Conservation (phyloP, 1,140 invertebrate genomes). For the Campoletis sonorensis region DNA sequence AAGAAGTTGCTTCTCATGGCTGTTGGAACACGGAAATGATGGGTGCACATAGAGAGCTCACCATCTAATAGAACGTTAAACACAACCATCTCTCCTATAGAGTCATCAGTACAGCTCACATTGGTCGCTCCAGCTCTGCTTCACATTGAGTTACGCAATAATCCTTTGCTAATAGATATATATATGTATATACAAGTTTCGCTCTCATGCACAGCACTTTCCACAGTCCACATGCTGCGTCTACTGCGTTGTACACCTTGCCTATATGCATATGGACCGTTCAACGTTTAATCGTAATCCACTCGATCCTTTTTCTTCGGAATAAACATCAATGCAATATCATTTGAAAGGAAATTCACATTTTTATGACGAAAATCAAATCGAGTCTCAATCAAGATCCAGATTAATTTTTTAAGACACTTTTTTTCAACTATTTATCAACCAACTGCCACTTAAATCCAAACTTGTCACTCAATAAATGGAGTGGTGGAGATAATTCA, state of each 20-base stretch:
- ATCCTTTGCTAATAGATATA: slow-evolving; percentile 25
- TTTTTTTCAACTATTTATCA: too few species aligned
- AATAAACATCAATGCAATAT: neutral
- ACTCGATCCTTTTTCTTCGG: neutral
- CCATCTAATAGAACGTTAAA: slow-evolving; percentile 8
- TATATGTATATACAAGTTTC: neutral
- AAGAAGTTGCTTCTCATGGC: slow-evolving; percentile 44
- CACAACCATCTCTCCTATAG: neutral
- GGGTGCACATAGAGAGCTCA: slow-evolving; percentile 55
- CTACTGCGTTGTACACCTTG: neutral
- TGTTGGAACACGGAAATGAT: slow-evolving; percentile 70
- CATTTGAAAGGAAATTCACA: too few species aligned
- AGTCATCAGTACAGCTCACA: slow-evolving; percentile 55
- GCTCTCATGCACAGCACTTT: slow-evolving; percentile 41
- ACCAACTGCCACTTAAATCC: too few species aligned
- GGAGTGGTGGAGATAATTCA: too few species aligned
- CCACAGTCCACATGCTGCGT: slow-evolving; percentile 10
- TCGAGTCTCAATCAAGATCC: neutral
- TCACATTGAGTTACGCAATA: slow-evolving; percentile 65
- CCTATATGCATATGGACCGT: neutral
- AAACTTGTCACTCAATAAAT: too few species aligned
- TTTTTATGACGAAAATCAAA: neutral
- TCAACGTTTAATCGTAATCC: neutral
- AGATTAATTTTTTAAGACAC: too few species aligned
- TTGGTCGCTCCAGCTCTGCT: slow-evolving; percentile 55